Percentiles rank a stretch among this genome's conserved stretches.
These are phyloP conservation scores for Aproaerema taeniolella DNA, from an alignment of 2,888 invertebrate species.

Conservation along the genomic window DNA sequence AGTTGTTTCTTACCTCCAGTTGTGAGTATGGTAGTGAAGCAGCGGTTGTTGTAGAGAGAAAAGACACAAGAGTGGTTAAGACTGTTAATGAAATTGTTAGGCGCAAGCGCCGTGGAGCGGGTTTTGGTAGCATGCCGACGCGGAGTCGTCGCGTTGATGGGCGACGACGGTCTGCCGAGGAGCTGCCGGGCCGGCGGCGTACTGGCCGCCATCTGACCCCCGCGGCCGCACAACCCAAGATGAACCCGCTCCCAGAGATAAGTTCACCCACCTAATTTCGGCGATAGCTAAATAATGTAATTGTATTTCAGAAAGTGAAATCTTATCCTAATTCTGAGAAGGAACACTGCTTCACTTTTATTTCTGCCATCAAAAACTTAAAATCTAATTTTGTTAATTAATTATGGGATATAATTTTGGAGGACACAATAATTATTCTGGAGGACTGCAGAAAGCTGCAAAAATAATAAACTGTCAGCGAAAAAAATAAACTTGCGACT, in stretches of 20 bases:
- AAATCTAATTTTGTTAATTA: neutral
- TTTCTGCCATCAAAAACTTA: too few species aligned
- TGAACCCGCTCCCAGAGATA: conserved; percentile 64
- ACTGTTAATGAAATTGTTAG: conserved; percentile 19
- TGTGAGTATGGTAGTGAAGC: conserved; percentile 11
- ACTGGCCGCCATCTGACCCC: conserved; percentile 59
- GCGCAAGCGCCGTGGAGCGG: conserved; percentile 28
- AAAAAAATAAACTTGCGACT: too few species aligned
- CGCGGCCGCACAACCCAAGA: conserved; percentile 47
- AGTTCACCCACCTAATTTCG: conserved; percentile 72
- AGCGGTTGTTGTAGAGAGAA: conserved; percentile 12
- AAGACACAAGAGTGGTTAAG: conserved; percentile 11
- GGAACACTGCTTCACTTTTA: too few species aligned
- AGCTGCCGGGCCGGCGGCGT: conserved; percentile 30
- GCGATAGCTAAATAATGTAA: conserved; percentile 54
- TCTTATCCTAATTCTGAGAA: too few species aligned
- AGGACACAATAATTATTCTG: too few species aligned
- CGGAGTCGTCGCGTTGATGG: conserved; percentile 44
- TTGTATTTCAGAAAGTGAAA: conserved; percentile 55
- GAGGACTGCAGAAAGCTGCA: too few species aligned
- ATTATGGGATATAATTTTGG: too few species aligned
- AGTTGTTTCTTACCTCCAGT: conserved; percentile 33
- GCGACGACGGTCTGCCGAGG: conserved; percentile 47
- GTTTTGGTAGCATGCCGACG: conserved; percentile 52
- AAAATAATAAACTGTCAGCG: too few species aligned